Evolutionary conservation across 2,113 vertebrate genomes (phyloP).

Genomic region (Brachionichthys hirsutus): DNA sequence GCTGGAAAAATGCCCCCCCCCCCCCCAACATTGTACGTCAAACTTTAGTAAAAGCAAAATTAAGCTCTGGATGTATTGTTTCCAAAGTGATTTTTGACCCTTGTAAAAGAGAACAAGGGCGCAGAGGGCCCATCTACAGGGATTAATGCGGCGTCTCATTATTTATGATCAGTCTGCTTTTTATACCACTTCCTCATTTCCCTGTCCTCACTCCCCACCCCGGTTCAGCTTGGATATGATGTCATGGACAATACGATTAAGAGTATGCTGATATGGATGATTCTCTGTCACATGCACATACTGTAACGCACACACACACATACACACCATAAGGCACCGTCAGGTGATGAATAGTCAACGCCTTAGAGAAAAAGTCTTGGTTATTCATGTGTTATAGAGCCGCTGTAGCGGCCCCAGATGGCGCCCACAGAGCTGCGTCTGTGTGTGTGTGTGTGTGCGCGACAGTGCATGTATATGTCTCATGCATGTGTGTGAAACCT

Average conservation of each 20-base stretch:
- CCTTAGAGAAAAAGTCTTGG: conserved; percentile 49
- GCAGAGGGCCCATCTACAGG: neutral
- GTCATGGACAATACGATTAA: conserved; percentile 8
- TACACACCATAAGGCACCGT: conserved; percentile 40
- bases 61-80: neutral
- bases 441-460: conserved; percentile 12
- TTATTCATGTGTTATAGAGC: conserved; percentile 66
- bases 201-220: conserved; percentile 2
- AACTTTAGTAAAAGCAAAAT: neutral
- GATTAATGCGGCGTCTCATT: conserved; percentile 17
- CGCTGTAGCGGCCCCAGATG: conserved; percentile 62
- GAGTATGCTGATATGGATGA: conserved; percentile 5
- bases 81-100: conserved; percentile 20
- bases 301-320: conserved; percentile 8
- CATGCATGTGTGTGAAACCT: conserved; percentile 12
- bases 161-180: conserved; percentile 24
- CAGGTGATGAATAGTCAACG: conserved; percentile 61
- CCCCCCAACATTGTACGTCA: neutral
- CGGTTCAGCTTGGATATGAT: conserved; percentile 22
- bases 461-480: conserved; percentile 7
- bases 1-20: too few relatives aligned
- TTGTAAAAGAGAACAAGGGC: neutral
- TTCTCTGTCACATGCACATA: conserved; percentile 7
- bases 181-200: conserved; percentile 7
- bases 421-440: conserved; percentile 33